Base-by-base conservation (phyloP, 2,797 vertebrate species). In the Pachyuromys duprasi region DNA sequence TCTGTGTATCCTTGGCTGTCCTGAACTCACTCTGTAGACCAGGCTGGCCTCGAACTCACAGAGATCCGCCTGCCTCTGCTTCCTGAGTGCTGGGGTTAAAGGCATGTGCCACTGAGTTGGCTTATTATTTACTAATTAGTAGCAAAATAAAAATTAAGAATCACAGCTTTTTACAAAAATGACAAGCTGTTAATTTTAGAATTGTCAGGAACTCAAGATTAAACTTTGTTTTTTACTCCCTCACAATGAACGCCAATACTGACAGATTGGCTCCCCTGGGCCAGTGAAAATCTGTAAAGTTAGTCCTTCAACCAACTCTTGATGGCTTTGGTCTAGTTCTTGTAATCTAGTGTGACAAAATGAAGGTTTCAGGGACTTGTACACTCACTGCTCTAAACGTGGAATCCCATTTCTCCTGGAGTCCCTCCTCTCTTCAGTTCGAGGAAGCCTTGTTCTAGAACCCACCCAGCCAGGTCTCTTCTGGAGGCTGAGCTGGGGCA, bases 371-470 rank as follows among this genome's bases (percentile, higher is more conserved):
- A 63, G 84, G 83, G 60, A 87, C 53, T 75, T 82, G 74, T 91
- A 42, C 24, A 80, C 83, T 96, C 92, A 65, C 80, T 83, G 39
- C 45, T 74, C 86, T 80, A 80, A 95, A 86, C 89, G 39, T 72
- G 65, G 55, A 80, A 36, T 65, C 18, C 36, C n/a, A 20, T 91
- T 86, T 90, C 75, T 96, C 80, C 72, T 79, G 62, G 31, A 91
- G 70, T 45, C 8, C 20, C 82, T 90, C 26, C 11, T 86, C 88
- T 63, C 63, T 57, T 53, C 39, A 49, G 42, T 75, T 15, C 31
- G 49, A 65, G 15, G 67, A 92, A 75, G 88, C 17, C 26, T 49
- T 70, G 39, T 93, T 94, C 60, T 91, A 33, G 75, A 89, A 33
- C 70, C 76, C 78, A 79, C 26, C 83, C 45, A 45, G 79, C 53